These are phyloP conservation scores for Oryctes rhinoceros DNA, from an alignment of 1,140 invertebrate genomes.

Conservation along the genomic window DNA sequence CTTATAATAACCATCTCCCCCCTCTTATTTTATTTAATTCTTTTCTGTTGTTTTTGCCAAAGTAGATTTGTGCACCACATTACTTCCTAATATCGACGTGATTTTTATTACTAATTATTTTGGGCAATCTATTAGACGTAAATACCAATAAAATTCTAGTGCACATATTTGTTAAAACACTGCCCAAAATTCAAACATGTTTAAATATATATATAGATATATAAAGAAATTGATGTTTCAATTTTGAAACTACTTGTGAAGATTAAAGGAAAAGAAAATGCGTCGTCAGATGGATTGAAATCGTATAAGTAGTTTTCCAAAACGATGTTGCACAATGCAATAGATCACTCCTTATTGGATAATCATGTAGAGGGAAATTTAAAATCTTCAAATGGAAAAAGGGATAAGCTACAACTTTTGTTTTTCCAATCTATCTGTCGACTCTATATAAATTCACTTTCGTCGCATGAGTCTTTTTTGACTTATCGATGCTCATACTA, in stretches of 20 bases:
- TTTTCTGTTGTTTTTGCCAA: constrained; percentile 19
- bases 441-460: background rate
- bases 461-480: constrained; percentile 27
- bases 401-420: too few species aligned
- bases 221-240: background rate
- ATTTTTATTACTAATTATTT: constrained; percentile 20
- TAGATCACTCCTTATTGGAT: too few species aligned
- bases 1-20: background rate
- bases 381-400: too few species aligned
- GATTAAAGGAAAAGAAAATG: background rate
- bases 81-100: constrained; percentile 1
- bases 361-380: too few species aligned
- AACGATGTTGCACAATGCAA: too few species aligned
- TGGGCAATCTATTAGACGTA: constrained; percentile 16
- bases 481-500: constrained; percentile 23
- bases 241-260: background rate
- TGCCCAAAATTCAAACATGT: background rate
- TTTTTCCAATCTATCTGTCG: background rate
- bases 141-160: constrained; percentile 14
- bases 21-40: background rate
- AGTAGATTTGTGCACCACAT: constrained; percentile 28
- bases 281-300: too few species aligned
- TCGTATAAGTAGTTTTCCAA: too few species aligned
- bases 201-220: too few species aligned
- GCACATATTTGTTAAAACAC: constrained; percentile 32